Conservation (phyloP, 2,888 invertebrate genomes). For the Aspidiotus destructor region DNA sequence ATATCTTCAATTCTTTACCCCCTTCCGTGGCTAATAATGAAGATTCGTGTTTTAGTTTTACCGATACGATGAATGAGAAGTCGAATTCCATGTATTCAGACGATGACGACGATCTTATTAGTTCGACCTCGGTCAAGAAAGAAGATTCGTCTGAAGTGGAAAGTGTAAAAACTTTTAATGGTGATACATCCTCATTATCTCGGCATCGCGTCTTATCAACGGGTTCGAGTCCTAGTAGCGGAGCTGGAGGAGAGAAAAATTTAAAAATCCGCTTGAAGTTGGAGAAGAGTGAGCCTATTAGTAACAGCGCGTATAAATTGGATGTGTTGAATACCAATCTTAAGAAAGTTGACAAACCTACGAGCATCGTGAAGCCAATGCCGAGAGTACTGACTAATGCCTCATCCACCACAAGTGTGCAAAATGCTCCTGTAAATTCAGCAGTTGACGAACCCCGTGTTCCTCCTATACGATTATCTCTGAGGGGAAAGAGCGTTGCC, state of each 20-base stretch:
- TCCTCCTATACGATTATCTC: constrained; percentile 77
- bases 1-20: constrained; percentile 36
- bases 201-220: constrained; percentile 16
- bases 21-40: constrained; percentile 38
- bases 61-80: constrained; percentile 45
- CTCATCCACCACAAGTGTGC: constrained; percentile 26
- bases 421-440: constrained; percentile 4
- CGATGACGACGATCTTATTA: constrained; percentile 18
- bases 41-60: constrained; percentile 45
- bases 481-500: constrained; percentile 68
- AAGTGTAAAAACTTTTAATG: constrained; percentile 50
- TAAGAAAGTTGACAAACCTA: constrained; percentile 22
- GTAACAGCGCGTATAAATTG: constrained; percentile 63
- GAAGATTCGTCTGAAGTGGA: constrained; percentile 50
- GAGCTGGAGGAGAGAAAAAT: constrained; percentile 53
- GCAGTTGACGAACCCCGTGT: constrained; percentile 63
- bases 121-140: constrained; percentile 4
- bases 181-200: constrained; percentile 41
- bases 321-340: constrained; percentile 50
- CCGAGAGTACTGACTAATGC: constrained; percentile 16
- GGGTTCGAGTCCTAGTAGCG: constrained; percentile 29
- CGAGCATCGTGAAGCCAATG: constrained; percentile 22
- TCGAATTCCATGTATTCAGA: constrained; percentile 44
- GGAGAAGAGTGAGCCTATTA: constrained; percentile 71
- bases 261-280: constrained; percentile 72